Base-by-base conservation (phyloP, 1,140 invertebrate species). In the Kradibia gibbosae region DNA sequence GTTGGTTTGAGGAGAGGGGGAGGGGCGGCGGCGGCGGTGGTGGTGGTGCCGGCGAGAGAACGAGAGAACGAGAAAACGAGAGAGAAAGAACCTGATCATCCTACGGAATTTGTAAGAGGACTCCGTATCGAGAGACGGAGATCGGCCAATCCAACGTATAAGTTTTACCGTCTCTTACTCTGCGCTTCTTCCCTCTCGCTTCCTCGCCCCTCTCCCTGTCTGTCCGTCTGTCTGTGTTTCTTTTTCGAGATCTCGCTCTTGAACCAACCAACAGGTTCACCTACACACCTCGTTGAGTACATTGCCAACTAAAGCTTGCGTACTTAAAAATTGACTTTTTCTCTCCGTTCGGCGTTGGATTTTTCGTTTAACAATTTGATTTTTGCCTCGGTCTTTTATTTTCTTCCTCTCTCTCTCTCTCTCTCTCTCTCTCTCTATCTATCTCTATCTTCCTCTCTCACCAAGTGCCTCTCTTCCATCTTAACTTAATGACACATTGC, bases 241-340 rank as follows among this genome's bases (percentile, higher is more conserved):
- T 67, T 13, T 5, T 67, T n/a, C n/a, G 53, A 25, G 42, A 60
- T 81, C 72, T 76, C 73, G 62, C 70, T 73, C 82, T 74, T 57
- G 79, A 36, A 82, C 73, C 85, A 80, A 80, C 81, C 81, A 89
- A 90, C 89, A 86, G 88, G 89, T 90, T 90, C 89, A 90, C 89
- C 89, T 90, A 90, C 89, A 88, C 88, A 48, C 53, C 45, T 75
- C 55, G 55, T 25, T 55, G 73, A 53, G 45, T 48, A 42, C 31
- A 73, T 55, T 65, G 55, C 78, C 22, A 39, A 57, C 22, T 7
- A 42, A 62, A 22, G 17, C 60, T 67, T 8, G 53, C 31, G 39
- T 53, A 65, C 60, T 80, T 74, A 15, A 65, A 72, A 74, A 25
- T 71, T 15, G n/a, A 53, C 48, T 53, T 57, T 50, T n/a, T 67